Evolutionary conservation across 2,797 vertebrate species (phyloP), one percentile per base, ranked within the genome.

Genomic region (Aeoliscus strigatus): DNA sequence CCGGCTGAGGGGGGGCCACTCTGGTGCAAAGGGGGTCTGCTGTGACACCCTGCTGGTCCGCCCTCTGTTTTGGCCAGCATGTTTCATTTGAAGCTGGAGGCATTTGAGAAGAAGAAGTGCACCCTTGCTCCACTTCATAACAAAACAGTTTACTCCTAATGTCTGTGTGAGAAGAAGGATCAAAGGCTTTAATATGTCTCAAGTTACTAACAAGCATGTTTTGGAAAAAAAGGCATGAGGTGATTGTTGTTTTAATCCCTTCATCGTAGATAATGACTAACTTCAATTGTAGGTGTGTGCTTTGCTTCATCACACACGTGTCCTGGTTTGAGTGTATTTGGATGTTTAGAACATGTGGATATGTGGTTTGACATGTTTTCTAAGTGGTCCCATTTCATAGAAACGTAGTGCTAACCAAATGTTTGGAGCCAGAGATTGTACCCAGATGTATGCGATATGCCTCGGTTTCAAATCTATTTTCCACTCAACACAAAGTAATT

Each of bases 131-230:
- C 50, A 43, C 40, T 58, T 53, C 25, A 51, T 51, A 49, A 57
- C 40, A 23, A 30, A 41, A 39, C 13, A 8, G 10, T 56, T 29
- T 16, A 25, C 6, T 43, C 2, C 25, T 6, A 28, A 4, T 24
- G 47, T 30, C 16, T 56, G 51, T 63, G 29, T 37, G 35, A 31
- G 28, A 27, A 38, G 33, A 40, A 38, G 51, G 36, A 36, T 18
- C 60, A 14, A 31, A 52, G 51, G 23, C 33, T 28, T 12, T 51
- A 25, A 25, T 38, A 25, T n/a, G n/a, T 75, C 45, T 70, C 34
- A 60, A 66, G 59, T 66, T 60, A 82, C 83, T 86, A 84, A 86
- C 77, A 70, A 69, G 81, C 79, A 83, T 80, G 81, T 66, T 66
- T 40, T 26, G 36, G n/a, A n/a, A 51, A 35, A 61, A 29, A 58